Base-by-base conservation (phyloP, 2,113 vertebrate genomes). In the Microcebus ravelobensis region DNA sequence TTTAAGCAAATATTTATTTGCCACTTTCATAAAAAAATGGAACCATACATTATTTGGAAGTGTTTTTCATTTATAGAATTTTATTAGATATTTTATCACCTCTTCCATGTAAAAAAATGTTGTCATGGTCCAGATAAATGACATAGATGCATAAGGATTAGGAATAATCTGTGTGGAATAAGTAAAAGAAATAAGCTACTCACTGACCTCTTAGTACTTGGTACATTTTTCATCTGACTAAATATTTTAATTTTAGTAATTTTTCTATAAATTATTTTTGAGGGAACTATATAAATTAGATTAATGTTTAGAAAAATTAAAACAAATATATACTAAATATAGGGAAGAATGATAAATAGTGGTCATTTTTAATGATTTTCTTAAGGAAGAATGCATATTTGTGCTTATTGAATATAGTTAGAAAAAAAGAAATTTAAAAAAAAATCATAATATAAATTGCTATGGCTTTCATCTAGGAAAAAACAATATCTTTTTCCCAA, bases 121-220 rank as follows among this genome's bases (percentile, higher is more conserved):
- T 84, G 68, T 48, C 23, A 42, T 79, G 15, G 45, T 39, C 70
- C 42, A 52, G 31, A 13, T 90, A 95, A 96, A 87, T 95, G 84
- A 83, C 27, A 82, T 15, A 86, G 34, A 90, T 93, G 31, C 21
- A 70, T 77, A 86, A 79, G 39, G 65, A 48, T 90, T 97, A 94
- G 50, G 13, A 96, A 96, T 95, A 55, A 96, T 90, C 18, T 12
- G 29, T 91, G 59, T 50, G 39, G 73, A 87, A 48, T 71, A 94
- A 95, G 25, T 42, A 88, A 96, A 55, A 96, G 81, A 89, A 95
- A 83, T 48, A 89, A 96, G 20, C 11, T 73, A 65, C 39, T 92
- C 42, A 86, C 3, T 55, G 68, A 83, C 48, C 21, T 87, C 23
- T 39, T 42, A 34, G 29, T 55, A 67, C 34, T 82, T 34, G 67